Evolutionary conservation across 2,797 vertebrate genomes (phyloP), one percentile per base, ranked within the genome.

Genomic region (Acanthornis magna): DNA sequence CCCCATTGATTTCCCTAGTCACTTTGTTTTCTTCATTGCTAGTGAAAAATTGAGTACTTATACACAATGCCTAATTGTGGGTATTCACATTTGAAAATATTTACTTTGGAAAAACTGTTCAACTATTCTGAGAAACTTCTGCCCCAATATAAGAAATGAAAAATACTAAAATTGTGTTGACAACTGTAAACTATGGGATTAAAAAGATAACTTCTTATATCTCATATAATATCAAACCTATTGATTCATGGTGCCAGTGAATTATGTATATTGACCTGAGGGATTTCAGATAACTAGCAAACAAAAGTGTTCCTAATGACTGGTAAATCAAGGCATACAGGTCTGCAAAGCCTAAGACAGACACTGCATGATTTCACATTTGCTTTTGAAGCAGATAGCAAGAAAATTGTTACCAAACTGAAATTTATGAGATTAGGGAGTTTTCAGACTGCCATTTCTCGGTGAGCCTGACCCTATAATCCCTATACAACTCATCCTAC

Each of bases 1-100:
- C 60, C 47, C 38, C 61, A 85, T 58, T 92, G 89, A 95, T 94
- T 93, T 95, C 68, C 54, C 40, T 34, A 68, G 54, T 88, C 75
- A 89, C n/a, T 95, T 83, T 78, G 38, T 80, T 92, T 93, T 71
- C 68, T 78, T 50, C 54, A 55, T 68, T 66, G 30, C 53, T 51
- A 71, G 68, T 68, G 51, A 93, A 97, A 96, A 96, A 78, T 25
- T 19, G 40, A 79, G 58, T 62, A 38, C 13, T 88, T 76, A 42
- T 6, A 54, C 42, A 68, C 38, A 74, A 40, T 34, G 54, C 43
- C 42, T 62, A 57, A 30, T 30, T 74, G 32, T 20, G 26, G 32
- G 8, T 48, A 80, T 75, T 87, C 68, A 34, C 19, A 25, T 66
- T 83, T 75, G 36, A 88, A 85, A 94, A 80, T 32, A 60, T 6